phyloP scores from a whole-genome alignment of 2,797 vertebrate genomes.

The Lepilemur septentrionalis region DNA sequence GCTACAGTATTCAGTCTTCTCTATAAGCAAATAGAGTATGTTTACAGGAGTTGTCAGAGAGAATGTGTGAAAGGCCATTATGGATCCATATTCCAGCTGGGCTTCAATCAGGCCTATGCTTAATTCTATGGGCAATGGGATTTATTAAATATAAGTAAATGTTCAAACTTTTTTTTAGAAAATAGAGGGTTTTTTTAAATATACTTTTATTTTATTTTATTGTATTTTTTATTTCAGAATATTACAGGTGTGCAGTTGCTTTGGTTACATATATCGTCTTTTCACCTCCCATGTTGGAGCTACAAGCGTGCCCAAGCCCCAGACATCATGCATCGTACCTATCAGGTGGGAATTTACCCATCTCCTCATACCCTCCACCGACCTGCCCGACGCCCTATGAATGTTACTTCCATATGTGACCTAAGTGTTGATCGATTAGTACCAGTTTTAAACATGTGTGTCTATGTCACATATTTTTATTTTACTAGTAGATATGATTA shows the following conservation, averaged over 20 bases:
- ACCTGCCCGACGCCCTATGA: too few species aligned
- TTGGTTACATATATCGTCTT: too few species aligned
- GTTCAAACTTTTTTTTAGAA: not conserved
- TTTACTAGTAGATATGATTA: not conserved
- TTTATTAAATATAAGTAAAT: constrained; percentile 14
- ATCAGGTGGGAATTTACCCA: too few species aligned
- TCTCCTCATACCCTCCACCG: too few species aligned
- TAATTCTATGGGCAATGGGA: not conserved
- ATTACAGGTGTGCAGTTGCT: too few species aligned
- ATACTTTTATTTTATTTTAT: too few species aligned
- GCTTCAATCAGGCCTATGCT: not conserved
- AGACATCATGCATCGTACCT: too few species aligned
- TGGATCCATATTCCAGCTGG: not conserved
- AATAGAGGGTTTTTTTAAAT: not conserved
- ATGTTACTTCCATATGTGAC: too few species aligned
- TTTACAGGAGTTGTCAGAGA: not conserved
- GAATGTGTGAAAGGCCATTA: not conserved
- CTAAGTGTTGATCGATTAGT: too few species aligned
- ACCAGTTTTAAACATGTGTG: not conserved
- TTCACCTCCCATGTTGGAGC: too few species aligned
- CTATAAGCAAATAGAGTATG: not conserved
- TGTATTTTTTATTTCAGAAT: too few species aligned
- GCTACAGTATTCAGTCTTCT: not conserved
- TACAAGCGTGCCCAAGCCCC: too few species aligned
- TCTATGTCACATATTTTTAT: not conserved